phyloP scores from a whole-genome alignment of 2,113 vertebrate species.

The Pyxicephalus adspersus region DNA sequence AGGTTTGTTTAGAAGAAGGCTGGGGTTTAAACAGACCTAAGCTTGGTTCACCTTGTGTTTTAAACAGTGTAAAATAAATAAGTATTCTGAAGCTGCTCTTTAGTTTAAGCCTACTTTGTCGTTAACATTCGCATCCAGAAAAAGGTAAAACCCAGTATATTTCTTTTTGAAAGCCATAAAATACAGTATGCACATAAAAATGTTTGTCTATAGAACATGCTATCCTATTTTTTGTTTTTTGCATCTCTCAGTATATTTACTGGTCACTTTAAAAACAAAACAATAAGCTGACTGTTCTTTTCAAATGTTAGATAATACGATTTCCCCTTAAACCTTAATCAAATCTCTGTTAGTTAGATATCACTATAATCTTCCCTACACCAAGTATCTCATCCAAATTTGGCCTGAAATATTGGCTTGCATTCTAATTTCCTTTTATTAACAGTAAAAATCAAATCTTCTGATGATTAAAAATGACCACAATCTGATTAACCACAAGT shows the following conservation, averaged over 20 bases:
- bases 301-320: slow-evolving; percentile 44
- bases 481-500: slow-evolving; percentile 54
- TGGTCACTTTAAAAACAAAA: slow-evolving; percentile 10
- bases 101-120: too few species aligned
- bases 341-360: slow-evolving; percentile 43
- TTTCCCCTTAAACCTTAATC: slow-evolving; percentile 46
- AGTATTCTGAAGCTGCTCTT: too few species aligned
- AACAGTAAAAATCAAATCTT: slow-evolving; percentile 58
- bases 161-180: too few species aligned
- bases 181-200: too few species aligned
- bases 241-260: neutral
- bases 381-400: slow-evolving; percentile 40
- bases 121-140: too few species aligned
- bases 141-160: too few species aligned
- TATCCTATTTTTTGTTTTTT: too few species aligned
- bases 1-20: too few species aligned
- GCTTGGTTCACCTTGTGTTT: too few species aligned
- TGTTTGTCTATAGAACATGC: too few species aligned
- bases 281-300: slow-evolving; percentile 36
- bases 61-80: too few species aligned
- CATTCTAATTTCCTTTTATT: slow-evolving; percentile 58
- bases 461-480: slow-evolving; percentile 56
- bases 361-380: slow-evolving; percentile 35
- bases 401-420: slow-evolving; percentile 60
- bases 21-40: too few species aligned